Evolutionary conservation across 2,797 vertebrate genomes (phyloP).

Genomic region (Ctenochaetus hawaiiensis): DNA sequence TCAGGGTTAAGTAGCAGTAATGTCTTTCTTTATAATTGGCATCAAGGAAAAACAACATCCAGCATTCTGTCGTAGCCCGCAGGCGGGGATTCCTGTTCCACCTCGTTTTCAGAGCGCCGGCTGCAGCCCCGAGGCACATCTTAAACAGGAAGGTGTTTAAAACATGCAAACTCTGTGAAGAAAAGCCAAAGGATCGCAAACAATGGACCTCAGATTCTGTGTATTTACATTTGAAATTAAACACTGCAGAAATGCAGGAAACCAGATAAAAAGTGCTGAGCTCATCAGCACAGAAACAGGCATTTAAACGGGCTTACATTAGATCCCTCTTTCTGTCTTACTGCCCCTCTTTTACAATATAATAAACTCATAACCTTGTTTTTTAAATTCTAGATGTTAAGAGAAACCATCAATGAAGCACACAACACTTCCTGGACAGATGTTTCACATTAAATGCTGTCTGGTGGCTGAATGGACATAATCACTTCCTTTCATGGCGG

Average conservation of each 20-base stretch:
- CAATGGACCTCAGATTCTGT: not conserved
- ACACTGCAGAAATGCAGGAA: not conserved
- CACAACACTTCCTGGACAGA: slow-evolving; percentile 1
- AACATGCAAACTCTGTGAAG: slow-evolving; percentile 17
- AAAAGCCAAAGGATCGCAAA: slow-evolving; percentile 3
- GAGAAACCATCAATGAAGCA: not conserved
- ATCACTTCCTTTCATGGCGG: not conserved
- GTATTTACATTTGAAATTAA: not conserved
- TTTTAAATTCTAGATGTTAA: too few relatives aligned
- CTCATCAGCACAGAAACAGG: too few relatives aligned
- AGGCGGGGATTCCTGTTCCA: slow-evolving; percentile 62
- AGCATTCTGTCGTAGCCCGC: slow-evolving; percentile 32
- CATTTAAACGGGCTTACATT: too few relatives aligned
- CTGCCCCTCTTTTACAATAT: too few relatives aligned
- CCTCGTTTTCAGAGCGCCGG: slow-evolving; percentile 55
- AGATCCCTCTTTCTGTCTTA: too few relatives aligned
- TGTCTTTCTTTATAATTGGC: slow-evolving; percentile 65
- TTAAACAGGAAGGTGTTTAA: slow-evolving; percentile 37
- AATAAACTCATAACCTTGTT: too few relatives aligned
- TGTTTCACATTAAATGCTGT: slow-evolving; percentile 17
- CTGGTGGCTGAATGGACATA: not conserved
- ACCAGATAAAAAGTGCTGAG: not conserved
- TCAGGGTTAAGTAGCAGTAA: slow-evolving; percentile 71
- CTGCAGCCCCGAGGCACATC: slow-evolving; percentile 33
- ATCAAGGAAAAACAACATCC: slow-evolving; percentile 69